phyloP scores from a whole-genome alignment of 1,140 invertebrate species.

The Procambarus virginalis region DNA sequence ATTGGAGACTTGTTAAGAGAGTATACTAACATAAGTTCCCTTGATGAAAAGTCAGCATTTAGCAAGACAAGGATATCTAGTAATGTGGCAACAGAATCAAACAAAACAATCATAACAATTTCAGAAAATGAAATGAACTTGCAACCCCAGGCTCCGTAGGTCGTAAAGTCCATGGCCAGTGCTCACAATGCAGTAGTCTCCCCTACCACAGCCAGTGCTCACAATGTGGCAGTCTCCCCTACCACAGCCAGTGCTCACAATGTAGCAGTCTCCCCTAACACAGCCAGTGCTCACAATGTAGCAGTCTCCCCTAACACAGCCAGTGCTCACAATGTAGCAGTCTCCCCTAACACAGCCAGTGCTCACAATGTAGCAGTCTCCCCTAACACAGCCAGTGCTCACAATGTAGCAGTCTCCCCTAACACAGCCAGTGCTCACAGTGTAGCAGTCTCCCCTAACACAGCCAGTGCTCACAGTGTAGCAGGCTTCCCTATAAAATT shows the following conservation, averaged over 20 bases:
- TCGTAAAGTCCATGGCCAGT: not conserved
- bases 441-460: too few species aligned
- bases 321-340: too few species aligned
- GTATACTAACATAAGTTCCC: conserved; percentile 33
- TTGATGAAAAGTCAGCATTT: not conserved
- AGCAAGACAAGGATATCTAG: not conserved
- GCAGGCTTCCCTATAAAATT: not conserved
- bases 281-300: too few species aligned
- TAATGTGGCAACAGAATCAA: conserved; percentile 19
- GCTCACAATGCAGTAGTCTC: not conserved
- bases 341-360: not conserved
- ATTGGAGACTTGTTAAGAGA: conserved; percentile 33
- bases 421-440: too few species aligned
- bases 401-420: too few species aligned
- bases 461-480: too few species aligned
- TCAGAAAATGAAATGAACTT: not conserved
- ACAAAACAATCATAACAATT: conserved; percentile 32
- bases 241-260: too few species aligned
- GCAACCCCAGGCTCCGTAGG: not conserved
- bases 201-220: too few species aligned
- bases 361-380: not conserved
- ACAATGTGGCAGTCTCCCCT: too few species aligned
- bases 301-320: too few species aligned
- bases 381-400: too few species aligned
- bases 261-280: too few species aligned